Conservation (phyloP, 2,888 invertebrate genomes). For the Oithona nana region DNA sequence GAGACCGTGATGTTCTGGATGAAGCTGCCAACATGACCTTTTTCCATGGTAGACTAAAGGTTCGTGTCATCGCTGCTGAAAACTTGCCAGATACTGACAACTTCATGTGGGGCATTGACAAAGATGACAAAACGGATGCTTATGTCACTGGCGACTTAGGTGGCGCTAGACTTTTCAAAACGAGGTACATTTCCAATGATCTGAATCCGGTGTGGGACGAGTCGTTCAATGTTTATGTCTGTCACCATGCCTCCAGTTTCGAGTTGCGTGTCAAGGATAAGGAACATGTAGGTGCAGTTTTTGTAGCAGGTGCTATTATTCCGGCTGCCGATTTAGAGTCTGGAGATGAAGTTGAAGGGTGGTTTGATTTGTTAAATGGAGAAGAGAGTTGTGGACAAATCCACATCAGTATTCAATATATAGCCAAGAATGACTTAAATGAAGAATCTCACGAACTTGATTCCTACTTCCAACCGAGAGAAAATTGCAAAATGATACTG, state of each 20-base stretch:
- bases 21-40: constrained; percentile 15
- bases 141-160: constrained; percentile 20
- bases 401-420: constrained; percentile 19
- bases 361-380: constrained; percentile 12
- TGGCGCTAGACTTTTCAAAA: constrained; percentile 20
- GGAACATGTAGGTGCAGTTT: constrained; percentile 11
- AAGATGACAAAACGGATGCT: constrained; percentile 21
- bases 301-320: constrained; percentile 6
- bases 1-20: constrained; percentile 13
- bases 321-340: background rate
- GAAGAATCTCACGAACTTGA: constrained; percentile 20
- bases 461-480: constrained; percentile 20
- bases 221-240: constrained; percentile 19
- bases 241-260: constrained; percentile 6
- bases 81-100: constrained; percentile 21
- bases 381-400: constrained; percentile 19
- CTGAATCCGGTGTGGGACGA: constrained; percentile 21
- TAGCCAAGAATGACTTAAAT: constrained; percentile 18
- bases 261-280: constrained; percentile 6
- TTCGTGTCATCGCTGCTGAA: constrained; percentile 19
- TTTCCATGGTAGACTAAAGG: constrained; percentile 20
- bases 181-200: constrained; percentile 20
- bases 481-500: constrained; percentile 19
- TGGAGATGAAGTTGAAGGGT: background rate
- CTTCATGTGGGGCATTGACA: constrained; percentile 19